Evolutionary conservation across 2,113 vertebrate genomes (phyloP).

Genomic region (Hippolais icterina): DNA sequence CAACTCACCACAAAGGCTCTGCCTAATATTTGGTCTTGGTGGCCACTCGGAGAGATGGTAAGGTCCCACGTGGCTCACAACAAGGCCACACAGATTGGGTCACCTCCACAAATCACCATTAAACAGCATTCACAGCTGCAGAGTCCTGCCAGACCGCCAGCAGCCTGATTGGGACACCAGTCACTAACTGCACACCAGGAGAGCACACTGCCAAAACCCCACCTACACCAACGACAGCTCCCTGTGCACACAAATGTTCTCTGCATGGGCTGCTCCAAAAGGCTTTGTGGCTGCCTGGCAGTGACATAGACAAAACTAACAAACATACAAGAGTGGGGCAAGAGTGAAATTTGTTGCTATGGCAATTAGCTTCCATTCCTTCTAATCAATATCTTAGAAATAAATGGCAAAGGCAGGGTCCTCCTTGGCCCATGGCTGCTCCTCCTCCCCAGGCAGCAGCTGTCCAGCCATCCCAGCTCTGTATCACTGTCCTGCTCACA

Average conservation of each 20-base stretch:
- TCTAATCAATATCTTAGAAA: background rate
- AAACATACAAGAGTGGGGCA: rapidly evolving
- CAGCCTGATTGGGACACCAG: background rate
- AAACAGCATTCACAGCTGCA: background rate
- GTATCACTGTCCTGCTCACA: background rate
- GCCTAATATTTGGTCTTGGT: background rate
- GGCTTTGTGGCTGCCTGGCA: background rate
- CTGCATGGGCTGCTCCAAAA: background rate
- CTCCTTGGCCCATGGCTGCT: background rate
- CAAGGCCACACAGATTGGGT: background rate
- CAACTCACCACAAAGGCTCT: background rate
- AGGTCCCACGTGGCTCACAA: background rate
- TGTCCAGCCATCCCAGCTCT: rapidly evolving
- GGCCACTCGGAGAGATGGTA: background rate
- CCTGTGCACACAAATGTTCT: rapidly evolving
- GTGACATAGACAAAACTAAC: background rate
- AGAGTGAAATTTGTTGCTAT: background rate
- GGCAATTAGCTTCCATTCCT: background rate
- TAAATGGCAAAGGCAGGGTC: background rate
- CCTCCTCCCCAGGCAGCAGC: background rate
- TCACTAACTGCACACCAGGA: background rate
- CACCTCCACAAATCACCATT: background rate
- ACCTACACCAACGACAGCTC: rapidly evolving
- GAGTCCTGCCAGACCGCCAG: background rate
- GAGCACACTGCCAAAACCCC: rapidly evolving